Percentiles rank a stretch among this genome's conserved stretches.
These are phyloP conservation scores for Lepisosteus osseus DNA, from an alignment of 2,113 vertebrate species.

Conservation along the genomic window DNA sequence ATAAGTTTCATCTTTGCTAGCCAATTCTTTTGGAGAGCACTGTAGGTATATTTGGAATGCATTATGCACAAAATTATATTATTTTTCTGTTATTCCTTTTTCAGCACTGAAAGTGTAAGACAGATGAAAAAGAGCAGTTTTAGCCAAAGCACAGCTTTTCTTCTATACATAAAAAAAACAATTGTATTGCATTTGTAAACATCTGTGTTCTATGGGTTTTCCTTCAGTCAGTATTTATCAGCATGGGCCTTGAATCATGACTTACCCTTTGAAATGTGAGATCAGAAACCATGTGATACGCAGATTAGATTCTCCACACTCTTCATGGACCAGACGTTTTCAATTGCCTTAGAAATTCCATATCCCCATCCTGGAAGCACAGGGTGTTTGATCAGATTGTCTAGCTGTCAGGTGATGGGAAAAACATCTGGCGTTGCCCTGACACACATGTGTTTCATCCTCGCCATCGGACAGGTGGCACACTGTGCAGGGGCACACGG, in stretches of 20 bases:
- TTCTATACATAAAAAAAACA: no score
- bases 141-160: no score
- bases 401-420: not conserved
- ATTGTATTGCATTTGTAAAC: no score
- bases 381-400: constrained; percentile 10
- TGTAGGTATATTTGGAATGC: no score
- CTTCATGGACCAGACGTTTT: not conserved
- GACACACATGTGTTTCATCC: constrained; percentile 7
- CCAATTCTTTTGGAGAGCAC: no score
- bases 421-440: not conserved
- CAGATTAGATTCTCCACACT: constrained; percentile 17
- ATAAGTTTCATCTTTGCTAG: no score
- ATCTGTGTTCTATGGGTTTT: not conserved
- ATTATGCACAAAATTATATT: no score
- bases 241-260: no score
- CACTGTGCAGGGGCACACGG: not conserved
- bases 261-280: not conserved
- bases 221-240: not conserved
- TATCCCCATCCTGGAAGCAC: not conserved
- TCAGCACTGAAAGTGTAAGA: no score
- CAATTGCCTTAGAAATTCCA: not conserved
- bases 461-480: constrained; percentile 3
- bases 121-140: no score
- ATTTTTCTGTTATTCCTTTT: no score
- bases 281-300: not conserved